phyloP scores from a whole-genome alignment of 1,140 invertebrate genomes.

The Pseudomyrmex dendroicus region DNA sequence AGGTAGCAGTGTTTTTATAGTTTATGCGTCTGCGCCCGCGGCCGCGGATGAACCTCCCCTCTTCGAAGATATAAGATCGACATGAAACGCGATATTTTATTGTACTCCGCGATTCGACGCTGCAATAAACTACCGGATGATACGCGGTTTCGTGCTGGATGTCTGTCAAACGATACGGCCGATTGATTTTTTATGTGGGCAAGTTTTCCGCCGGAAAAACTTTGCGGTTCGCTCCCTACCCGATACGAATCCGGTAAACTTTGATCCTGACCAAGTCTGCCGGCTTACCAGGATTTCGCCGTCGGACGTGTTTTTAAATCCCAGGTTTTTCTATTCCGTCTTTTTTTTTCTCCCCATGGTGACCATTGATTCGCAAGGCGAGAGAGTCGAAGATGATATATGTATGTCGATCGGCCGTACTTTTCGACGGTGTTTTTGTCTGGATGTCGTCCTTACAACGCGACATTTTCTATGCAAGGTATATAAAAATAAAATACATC shows the following conservation, averaged over 20 bases:
- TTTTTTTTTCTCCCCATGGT: slow-evolving; percentile 5
- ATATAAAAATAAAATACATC: slow-evolving; percentile 3
- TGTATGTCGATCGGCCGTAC: not conserved
- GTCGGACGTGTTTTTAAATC: slow-evolving; percentile 23
- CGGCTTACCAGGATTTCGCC: slow-evolving; percentile 38
- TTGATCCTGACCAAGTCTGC: slow-evolving; percentile 25
- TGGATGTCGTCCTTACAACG: not conserved
- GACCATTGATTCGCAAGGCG: slow-evolving; percentile 28
- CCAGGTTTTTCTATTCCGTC: slow-evolving; percentile 1
- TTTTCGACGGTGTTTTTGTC: not conserved
- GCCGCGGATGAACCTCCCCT: slow-evolving; percentile 49
- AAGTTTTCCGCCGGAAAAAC: slow-evolving; percentile 40
- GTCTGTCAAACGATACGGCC: slow-evolving; percentile 52
- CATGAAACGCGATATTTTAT: slow-evolving; percentile 64
- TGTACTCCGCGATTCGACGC: slow-evolving; percentile 47
- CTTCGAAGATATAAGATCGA: slow-evolving; percentile 66
- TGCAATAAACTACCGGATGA: slow-evolving; percentile 51
- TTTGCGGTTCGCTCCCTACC: slow-evolving; percentile 17
- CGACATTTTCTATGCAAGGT: not conserved
- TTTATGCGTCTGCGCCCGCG: slow-evolving; percentile 72
- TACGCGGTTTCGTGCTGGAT: slow-evolving; percentile 37
- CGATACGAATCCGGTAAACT: slow-evolving; percentile 32
- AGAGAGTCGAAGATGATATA: slow-evolving; percentile 17
- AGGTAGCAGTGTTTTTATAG: slow-evolving; percentile 72
- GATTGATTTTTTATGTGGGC: slow-evolving; percentile 59